Base-by-base conservation (phyloP, 2,888 invertebrate genomes). In the Drosophila nr. perissopoda region DNA sequence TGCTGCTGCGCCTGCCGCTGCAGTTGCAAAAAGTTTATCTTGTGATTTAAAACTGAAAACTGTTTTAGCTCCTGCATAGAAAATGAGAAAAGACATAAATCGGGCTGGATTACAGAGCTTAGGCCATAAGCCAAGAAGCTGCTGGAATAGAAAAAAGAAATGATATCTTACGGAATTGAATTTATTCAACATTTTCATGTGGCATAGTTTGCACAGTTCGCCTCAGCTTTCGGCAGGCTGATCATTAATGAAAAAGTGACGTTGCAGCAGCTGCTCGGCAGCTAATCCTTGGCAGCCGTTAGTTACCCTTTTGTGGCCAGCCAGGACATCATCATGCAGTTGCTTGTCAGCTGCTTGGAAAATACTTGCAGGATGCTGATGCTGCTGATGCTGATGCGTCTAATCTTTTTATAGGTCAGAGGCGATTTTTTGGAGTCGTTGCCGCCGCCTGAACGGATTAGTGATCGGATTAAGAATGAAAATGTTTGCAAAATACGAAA, bases 381-480 rank as follows among this genome's bases (percentile, higher is more conserved):
- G 42, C 25, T 46, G 21, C 46, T 4, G 42, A 13, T 42, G 13
- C 13, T 42, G 46, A 46, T 46, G 46, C 66, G 61, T 74, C 73
- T 87, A 89, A 87, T 87, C 86, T 82, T 76, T 88, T 86, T 88
- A 85, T 89, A 69, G 74, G n/a, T 48, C 74, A 49, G 48, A 13
- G 3, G 31, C 27, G 51, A 40, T 63, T 83, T 70, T 79, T 81
- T 70, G 62, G 42, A 36, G 16, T n/a, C 13, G 38, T 4, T 2
- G 54, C 21, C 7, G 27, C 25, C 29, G 40, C 52, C 58, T 59
- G 52, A 59, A 33, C 67, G 87, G 89, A 87, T 89, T 89, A 88
- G 74, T 61, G 59, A 74, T 61, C 73, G 84, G 88, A 90, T 88
- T 88, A 81, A 90, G 82, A 83, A 87, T 89, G 89, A 79, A 84